These are phyloP conservation scores for Esox lucius DNA, from an alignment of 2,797 vertebrate genomes.

Conservation along the genomic window DNA sequence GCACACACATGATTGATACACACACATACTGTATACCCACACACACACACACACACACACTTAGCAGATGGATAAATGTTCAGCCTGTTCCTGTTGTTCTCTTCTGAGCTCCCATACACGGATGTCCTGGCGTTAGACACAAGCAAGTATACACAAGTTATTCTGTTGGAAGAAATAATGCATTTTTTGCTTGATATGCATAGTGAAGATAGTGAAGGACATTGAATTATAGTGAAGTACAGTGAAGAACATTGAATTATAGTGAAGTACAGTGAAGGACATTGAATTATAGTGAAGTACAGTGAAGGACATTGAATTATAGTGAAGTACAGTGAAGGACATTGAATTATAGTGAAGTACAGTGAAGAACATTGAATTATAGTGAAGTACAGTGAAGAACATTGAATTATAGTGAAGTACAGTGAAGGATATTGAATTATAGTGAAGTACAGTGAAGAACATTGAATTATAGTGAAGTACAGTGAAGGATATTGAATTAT, in stretches of 20 bases:
- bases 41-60: constrained; percentile 8
- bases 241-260: not conserved
- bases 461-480: not conserved
- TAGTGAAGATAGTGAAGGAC: not conserved
- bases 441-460: not conserved
- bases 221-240: not conserved
- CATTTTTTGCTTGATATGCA: constrained; percentile 7
- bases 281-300: not conserved
- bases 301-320: not conserved
- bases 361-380: not conserved
- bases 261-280: not conserved
- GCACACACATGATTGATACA: not conserved
- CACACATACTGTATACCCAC: not conserved
- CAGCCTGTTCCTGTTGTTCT: constrained; percentile 13
- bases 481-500: not conserved
- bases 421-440: not conserved
- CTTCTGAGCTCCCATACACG: not conserved
- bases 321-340: not conserved
- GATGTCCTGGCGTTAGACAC: not conserved
- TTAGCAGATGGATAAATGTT: constrained; percentile 17
- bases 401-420: not conserved
- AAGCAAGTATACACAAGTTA: constrained; percentile 13
- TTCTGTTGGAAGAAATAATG: not conserved
- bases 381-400: not conserved
- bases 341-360: not conserved